Evolutionary conservation across 2,888 invertebrate genomes (phyloP).

Genomic region (Machimus atricapillus): DNA sequence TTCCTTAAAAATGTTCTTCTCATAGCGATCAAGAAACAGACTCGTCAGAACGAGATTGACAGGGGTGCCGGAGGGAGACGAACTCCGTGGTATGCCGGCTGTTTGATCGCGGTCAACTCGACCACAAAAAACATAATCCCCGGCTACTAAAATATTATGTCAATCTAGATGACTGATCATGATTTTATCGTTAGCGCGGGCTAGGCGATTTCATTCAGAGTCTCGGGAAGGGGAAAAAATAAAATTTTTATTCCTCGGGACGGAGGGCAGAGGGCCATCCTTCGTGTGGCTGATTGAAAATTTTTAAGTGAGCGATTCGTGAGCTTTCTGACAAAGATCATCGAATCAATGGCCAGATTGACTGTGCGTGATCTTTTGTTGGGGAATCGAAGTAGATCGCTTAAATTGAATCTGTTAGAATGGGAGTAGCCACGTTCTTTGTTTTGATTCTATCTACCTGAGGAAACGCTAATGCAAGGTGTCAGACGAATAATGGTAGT

Average conservation of each 20-base stretch:
- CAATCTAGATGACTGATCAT: slow-evolving; percentile 45
- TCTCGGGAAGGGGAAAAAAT: background rate
- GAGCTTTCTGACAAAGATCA: background rate
- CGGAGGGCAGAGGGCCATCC: no score
- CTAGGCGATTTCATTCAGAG: background rate
- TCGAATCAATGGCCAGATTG: background rate
- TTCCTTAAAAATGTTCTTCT: slow-evolving; percentile 42
- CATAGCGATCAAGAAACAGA: background rate
- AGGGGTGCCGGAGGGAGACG: background rate
- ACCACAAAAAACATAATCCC: background rate
- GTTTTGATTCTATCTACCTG: background rate
- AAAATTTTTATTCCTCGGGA: background rate
- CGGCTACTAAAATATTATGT: slow-evolving; percentile 47
- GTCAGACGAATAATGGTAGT: background rate
- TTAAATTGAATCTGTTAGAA: background rate
- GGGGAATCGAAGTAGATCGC: background rate
- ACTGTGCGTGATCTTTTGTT: background rate
- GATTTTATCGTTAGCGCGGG: slow-evolving; percentile 40
- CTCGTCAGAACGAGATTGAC: background rate
- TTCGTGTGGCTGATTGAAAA: background rate
- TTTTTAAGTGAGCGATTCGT: background rate
- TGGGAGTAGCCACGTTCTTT: background rate
- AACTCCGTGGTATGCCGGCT: background rate
- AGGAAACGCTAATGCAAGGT: background rate
- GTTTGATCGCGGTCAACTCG: background rate